Evolutionary conservation across 2,797 vertebrate species (phyloP).

Genomic region (Merluccius polli): DNA sequence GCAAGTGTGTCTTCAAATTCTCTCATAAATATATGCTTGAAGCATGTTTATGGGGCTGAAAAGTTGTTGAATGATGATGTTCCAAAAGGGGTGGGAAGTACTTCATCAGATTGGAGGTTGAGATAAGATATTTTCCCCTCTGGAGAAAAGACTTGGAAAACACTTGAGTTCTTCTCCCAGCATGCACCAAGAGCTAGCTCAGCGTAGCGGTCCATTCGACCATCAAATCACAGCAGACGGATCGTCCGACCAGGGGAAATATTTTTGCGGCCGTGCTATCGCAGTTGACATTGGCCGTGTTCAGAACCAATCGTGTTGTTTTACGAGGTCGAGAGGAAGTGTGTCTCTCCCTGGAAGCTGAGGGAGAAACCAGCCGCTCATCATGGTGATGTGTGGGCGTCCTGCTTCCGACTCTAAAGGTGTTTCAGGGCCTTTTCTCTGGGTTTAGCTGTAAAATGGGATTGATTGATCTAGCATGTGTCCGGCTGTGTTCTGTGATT

Average conservation of each 20-base stretch:
- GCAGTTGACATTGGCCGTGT: constrained; percentile 46
- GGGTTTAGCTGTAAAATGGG: constrained; percentile 16
- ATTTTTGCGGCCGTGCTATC: constrained; percentile 56
- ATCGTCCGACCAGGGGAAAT: constrained; percentile 30
- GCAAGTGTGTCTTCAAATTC: constrained; percentile 5
- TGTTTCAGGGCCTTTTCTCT: constrained; percentile 51
- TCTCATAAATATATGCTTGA: constrained; percentile 14
- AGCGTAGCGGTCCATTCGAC: constrained; percentile 27
- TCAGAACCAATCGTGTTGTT: constrained; percentile 50
- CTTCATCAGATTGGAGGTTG: constrained; percentile 23
- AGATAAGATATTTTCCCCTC: constrained; percentile 36
- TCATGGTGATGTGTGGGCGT: constrained; percentile 39
- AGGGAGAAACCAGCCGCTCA: constrained; percentile 56
- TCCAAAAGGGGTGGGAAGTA: constrained; percentile 5
- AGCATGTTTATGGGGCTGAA: constrained; percentile 22
- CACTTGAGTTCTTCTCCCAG: constrained; percentile 35
- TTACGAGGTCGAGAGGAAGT: constrained; percentile 54
- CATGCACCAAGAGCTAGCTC: constrained; percentile 46
- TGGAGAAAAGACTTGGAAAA: constrained; percentile 45
- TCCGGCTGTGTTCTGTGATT: constrained; percentile 50
- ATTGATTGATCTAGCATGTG: constrained; percentile 59
- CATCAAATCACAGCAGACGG: constrained; percentile 22
- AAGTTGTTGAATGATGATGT: not conserved
- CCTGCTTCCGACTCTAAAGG: constrained; percentile 34
- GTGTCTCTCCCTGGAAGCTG: constrained; percentile 41